phyloP scores from a whole-genome alignment of 1,140 invertebrate species.

The Drosophila triauraria region DNA sequence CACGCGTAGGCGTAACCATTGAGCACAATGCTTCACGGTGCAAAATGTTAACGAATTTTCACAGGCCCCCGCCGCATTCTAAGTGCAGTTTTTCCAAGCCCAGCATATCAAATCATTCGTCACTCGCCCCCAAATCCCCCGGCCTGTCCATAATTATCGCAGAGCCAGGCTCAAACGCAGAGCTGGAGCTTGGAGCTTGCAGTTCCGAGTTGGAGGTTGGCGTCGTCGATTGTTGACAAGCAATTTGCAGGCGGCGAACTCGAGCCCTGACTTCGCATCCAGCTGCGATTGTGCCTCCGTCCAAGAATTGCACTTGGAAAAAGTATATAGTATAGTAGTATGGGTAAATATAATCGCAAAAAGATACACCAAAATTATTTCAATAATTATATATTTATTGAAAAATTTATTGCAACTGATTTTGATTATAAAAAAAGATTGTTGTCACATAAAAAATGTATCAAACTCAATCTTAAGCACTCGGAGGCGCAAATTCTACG shows the following conservation, averaged over 20 bases:
- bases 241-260: constrained; percentile 64
- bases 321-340: neutral
- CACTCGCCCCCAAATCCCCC: constrained; percentile 33
- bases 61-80: constrained; percentile 66
- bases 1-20: constrained; percentile 77
- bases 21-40: constrained; percentile 77
- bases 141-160: constrained; percentile 58
- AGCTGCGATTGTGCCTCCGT: constrained; percentile 33
- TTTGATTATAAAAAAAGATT: neutral
- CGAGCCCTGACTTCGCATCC: constrained; percentile 42
- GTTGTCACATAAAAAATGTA: neutral
- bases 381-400: neutral
- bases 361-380: neutral
- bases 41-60: constrained; percentile 80
- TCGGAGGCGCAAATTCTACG: neutral
- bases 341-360: neutral
- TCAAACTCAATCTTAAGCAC: neutral
- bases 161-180: constrained; percentile 20
- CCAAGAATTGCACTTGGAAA: constrained; percentile 18
- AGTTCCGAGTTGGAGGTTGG: constrained; percentile 14
- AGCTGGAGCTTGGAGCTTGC: constrained; percentile 10
- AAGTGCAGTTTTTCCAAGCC: constrained; percentile 71
- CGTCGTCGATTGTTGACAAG: constrained; percentile 75
- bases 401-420: neutral
- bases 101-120: constrained; percentile 77